Conservation (phyloP, 2,888 invertebrate genomes). For the Lasioglossum leucozonium region DNA sequence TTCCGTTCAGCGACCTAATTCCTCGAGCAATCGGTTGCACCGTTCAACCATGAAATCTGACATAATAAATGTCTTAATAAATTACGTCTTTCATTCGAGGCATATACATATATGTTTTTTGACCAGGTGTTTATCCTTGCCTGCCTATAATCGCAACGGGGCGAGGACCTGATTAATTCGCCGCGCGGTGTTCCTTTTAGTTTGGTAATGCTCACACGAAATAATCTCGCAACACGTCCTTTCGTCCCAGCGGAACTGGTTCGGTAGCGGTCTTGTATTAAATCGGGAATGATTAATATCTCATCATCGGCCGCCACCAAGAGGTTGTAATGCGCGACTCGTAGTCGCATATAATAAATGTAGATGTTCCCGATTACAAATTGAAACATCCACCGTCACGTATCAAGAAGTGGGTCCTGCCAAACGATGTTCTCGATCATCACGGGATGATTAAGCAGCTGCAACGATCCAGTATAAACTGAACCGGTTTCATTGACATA, state of each 20-base stretch:
- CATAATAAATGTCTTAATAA: slow-evolving; percentile 51
- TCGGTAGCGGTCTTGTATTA: slow-evolving; percentile 41
- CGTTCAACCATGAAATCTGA: slow-evolving; percentile 40
- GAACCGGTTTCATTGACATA: slow-evolving; percentile 60
- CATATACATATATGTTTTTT: neutral
- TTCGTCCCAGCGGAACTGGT: slow-evolving; percentile 34
- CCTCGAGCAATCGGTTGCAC: slow-evolving; percentile 30
- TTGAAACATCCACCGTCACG: slow-evolving; percentile 65
- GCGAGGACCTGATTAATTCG: slow-evolving; percentile 10
- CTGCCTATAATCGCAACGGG: slow-evolving; percentile 14
- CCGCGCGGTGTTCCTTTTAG: neutral
- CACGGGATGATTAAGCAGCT: slow-evolving; percentile 59
- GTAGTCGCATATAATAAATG: slow-evolving; percentile 61
- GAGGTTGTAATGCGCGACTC: slow-evolving; percentile 54
- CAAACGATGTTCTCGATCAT: slow-evolving; percentile 29
- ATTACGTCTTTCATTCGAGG: slow-evolving; percentile 25
- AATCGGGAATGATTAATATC: slow-evolving; percentile 58
- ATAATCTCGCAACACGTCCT: slow-evolving; percentile 20
- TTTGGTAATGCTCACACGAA: neutral
- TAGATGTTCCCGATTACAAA: slow-evolving; percentile 71
- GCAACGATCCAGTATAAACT: slow-evolving; percentile 33
- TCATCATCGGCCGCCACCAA: neutral
- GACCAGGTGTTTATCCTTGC: slow-evolving; percentile 15
- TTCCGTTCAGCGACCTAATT: slow-evolving; percentile 43
- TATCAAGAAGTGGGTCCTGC: slow-evolving; percentile 57